These are phyloP conservation scores for Eupithecia exiguata DNA, from an alignment of 2,888 invertebrate genomes.

Conservation along the genomic window DNA sequence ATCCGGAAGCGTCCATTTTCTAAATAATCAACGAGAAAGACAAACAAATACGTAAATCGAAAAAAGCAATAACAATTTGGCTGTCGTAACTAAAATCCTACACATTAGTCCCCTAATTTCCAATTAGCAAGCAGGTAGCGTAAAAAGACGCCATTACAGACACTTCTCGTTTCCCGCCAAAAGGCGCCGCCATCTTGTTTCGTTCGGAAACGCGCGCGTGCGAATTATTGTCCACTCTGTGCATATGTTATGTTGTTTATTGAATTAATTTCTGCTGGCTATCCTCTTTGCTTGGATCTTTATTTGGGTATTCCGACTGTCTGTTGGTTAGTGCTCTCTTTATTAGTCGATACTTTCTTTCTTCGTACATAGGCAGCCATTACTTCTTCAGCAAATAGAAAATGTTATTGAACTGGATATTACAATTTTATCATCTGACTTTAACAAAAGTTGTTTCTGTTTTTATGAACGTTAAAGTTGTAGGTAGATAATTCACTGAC, in stretches of 20 bases:
- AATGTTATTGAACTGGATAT: background rate
- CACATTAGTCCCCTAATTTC: slow-evolving; percentile 81
- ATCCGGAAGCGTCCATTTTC: slow-evolving; percentile 40
- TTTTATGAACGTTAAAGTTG: background rate
- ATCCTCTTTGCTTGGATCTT: slow-evolving; percentile 57
- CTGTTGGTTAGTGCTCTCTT: slow-evolving; percentile 43
- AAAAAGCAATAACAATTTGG: slow-evolving; percentile 72
- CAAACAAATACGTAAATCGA: slow-evolving; percentile 74
- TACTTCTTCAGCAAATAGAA: background rate
- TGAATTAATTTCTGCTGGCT: slow-evolving; percentile 79
- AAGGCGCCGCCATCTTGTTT: slow-evolving; percentile 61
- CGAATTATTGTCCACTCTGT: slow-evolving; percentile 78
- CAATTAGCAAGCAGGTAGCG: slow-evolving; percentile 83
- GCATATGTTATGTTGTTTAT: slow-evolving; percentile 82
- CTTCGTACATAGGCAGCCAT: slow-evolving; percentile 15
- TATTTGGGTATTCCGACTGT: slow-evolving; percentile 47
- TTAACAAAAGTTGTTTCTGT: background rate
- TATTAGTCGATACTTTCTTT: slow-evolving; percentile 30
- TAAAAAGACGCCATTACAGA: slow-evolving; percentile 80
- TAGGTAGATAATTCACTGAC: background rate
- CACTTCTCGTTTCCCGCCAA: slow-evolving; percentile 75
- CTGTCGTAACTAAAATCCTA: slow-evolving; percentile 73
- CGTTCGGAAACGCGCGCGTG: slow-evolving; percentile 77
- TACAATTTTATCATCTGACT: background rate
- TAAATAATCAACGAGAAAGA: slow-evolving; percentile 64